Base-by-base conservation (phyloP, 2,888 invertebrate species). In the Eupeodes latifasciatus region DNA sequence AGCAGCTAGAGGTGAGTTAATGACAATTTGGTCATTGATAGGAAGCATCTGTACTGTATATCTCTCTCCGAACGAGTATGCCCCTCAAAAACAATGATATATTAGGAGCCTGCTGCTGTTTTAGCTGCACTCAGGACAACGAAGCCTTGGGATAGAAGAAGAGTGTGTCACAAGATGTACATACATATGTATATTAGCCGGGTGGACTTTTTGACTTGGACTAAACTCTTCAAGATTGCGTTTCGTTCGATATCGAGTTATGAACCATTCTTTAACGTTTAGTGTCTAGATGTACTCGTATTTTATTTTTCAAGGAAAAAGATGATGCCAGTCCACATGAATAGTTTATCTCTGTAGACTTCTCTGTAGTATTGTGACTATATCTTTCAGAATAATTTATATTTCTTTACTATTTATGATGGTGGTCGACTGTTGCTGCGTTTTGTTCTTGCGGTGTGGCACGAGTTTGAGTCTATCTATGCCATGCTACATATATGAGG, bases 371-470 rank as follows among this genome's bases (percentile, higher is more conserved):
- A 67, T 67, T 67, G 44, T 36, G 62, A 74, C 80, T 51, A 66
- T 74, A 87, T 81, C 74, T 84, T 67, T 55, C 55, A 84, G 40
- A 72, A 88, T 75, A 78, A 81, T 88, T 85, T 88, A 84, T 84
- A 81, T 81, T 72, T 66, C 64, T 69, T 74, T 75, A 44, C 49
- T 12, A 55, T 88, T 88, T 88, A 88, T 78, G 85, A 84, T 81
- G 85, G 88, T 88, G 88, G 88, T 85, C 85, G 81, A 81, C 81
- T 69, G 51, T 59, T 36, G 19, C 27, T 64, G 47, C n/a, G 61
- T 61, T 61, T 27, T 66, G 78, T 78, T 88, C 78, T 85, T 88
- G 88, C 74, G 88, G 88, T 88, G 88, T 69, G 77, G 72, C 72
- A 72, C 72, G 66, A 75, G 40, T 64, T 76, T 19, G 72, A 57